Percentiles rank a stretch among this genome's conserved stretches.
These are phyloP conservation scores for Linnaemya tessellans DNA, from an alignment of 2,888 invertebrate genomes.

Conservation along the genomic window DNA sequence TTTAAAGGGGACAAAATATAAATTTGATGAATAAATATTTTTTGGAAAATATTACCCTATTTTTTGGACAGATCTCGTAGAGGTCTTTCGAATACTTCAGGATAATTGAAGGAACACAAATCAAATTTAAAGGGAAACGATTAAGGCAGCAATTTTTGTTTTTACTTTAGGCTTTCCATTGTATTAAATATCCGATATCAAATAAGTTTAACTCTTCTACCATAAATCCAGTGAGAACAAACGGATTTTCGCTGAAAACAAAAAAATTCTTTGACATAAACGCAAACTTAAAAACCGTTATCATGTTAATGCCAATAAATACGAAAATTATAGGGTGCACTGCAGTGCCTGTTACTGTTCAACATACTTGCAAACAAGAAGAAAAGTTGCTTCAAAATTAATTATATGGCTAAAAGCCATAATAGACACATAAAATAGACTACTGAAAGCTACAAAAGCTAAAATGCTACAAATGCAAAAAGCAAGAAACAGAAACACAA, in stretches of 20 bases:
- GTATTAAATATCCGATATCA: no score
- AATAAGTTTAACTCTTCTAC: neutral
- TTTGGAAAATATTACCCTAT: no score
- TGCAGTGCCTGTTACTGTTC: neutral
- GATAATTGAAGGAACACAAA: no score
- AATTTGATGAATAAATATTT: no score
- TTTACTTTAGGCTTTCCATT: no score
- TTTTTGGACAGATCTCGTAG: no score
- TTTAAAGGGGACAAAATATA: no score
- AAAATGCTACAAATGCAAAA: constrained; percentile 12
- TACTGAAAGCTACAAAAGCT: constrained; percentile 43
- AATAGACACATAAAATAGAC: constrained; percentile 67
- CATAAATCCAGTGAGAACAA: neutral
- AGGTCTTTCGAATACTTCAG: no score
- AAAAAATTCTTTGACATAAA: constrained; percentile 28
- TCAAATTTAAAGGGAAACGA: no score
- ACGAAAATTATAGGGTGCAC: constrained; percentile 33
- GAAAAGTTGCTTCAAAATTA: constrained; percentile 55
- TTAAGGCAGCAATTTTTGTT: no score
- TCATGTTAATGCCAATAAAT: constrained; percentile 29
- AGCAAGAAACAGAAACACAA: constrained; percentile 13
- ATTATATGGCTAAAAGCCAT: constrained; percentile 69
- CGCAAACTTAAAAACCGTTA: constrained; percentile 50
- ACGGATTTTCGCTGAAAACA: neutral
- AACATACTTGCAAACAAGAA: neutral